phyloP scores from a whole-genome alignment of 2,888 invertebrate genomes.

The Tenthredo scrophulariae region DNA sequence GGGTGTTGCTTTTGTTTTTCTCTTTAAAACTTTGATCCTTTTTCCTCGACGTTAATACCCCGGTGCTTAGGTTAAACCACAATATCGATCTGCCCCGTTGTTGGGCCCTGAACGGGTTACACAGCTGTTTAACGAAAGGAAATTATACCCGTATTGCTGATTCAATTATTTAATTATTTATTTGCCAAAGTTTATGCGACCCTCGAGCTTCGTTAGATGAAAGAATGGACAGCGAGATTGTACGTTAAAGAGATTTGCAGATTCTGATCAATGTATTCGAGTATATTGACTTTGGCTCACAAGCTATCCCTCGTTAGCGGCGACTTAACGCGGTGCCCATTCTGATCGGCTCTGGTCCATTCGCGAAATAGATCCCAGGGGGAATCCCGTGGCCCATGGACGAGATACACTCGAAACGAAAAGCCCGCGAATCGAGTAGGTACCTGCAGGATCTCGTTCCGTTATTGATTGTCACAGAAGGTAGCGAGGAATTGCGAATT shows the following conservation, averaged over 20 bases:
- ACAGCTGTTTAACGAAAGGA: slow-evolving; percentile 30
- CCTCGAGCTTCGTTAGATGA: background rate
- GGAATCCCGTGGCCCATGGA: slow-evolving; percentile 24
- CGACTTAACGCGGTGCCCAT: slow-evolving; percentile 38
- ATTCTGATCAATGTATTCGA: slow-evolving; percentile 22
- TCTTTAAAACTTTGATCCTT: slow-evolving; percentile 41
- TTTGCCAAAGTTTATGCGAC: slow-evolving; percentile 29
- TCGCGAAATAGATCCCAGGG: slow-evolving; percentile 44
- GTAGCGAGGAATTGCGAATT: background rate
- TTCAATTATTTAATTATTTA: background rate
- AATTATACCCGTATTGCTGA: background rate
- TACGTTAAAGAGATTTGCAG: background rate
- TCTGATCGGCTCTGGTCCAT: slow-evolving; percentile 37
- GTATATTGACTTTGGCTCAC: slow-evolving; percentile 37
- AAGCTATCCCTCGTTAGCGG: slow-evolving; percentile 43
- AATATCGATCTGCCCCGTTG: slow-evolving; percentile 19
- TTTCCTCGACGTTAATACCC: slow-evolving; percentile 39
- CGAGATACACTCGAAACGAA: slow-evolving; percentile 10
- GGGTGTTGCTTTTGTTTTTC: slow-evolving; percentile 31
- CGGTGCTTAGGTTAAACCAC: slow-evolving; percentile 25
- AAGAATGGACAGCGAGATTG: slow-evolving; percentile 10
- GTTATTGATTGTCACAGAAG: slow-evolving; percentile 17
- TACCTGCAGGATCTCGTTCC: background rate
- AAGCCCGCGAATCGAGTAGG: slow-evolving; percentile 18
- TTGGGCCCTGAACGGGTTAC: background rate